Percentiles rank a stretch among this genome's conserved stretches.
Evolutionary conservation across 2,113 vertebrate species (phyloP).

Genomic region (Ciconia stormi): DNA sequence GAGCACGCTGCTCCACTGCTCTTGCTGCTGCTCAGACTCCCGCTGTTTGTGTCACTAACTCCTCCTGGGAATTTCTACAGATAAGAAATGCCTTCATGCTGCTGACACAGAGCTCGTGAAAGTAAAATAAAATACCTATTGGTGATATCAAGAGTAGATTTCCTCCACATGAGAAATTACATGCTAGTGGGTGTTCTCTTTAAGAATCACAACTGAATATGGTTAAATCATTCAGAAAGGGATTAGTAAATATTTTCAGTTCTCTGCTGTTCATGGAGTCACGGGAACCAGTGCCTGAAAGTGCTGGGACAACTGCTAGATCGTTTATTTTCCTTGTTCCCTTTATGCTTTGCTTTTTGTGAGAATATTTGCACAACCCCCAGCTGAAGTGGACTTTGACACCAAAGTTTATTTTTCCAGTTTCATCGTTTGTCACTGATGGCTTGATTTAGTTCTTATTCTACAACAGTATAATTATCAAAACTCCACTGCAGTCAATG

Average conservation of each 20-base stretch:
- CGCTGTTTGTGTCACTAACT: not conserved
- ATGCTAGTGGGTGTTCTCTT: not conserved
- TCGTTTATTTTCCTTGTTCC: conserved; percentile 29
- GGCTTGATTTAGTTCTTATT: not conserved
- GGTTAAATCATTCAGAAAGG: not conserved
- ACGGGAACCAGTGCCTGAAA: not conserved
- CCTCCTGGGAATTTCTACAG: not conserved
- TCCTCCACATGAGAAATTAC: not conserved
- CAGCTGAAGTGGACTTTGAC: not conserved
- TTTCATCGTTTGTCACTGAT: not conserved
- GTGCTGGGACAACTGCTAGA: not conserved
- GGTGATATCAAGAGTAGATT: not conserved
- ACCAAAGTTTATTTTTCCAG: conserved; percentile 9
- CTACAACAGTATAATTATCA: not conserved
- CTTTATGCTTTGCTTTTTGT: not conserved
- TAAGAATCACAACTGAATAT: not conserved
- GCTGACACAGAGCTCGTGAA: not conserved
- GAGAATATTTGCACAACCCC: not conserved
- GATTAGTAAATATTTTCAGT: not conserved
- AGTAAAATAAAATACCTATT: not conserved
- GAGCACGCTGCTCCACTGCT: not conserved
- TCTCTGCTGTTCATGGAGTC: not conserved
- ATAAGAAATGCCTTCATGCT: not conserved
- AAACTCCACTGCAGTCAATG: not conserved
- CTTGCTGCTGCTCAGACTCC: not conserved